Percentiles rank a stretch among this genome's conserved stretches.
phyloP scores from a whole-genome alignment of 2,888 invertebrate genomes.

The Petrolisthes cinctipes region DNA sequence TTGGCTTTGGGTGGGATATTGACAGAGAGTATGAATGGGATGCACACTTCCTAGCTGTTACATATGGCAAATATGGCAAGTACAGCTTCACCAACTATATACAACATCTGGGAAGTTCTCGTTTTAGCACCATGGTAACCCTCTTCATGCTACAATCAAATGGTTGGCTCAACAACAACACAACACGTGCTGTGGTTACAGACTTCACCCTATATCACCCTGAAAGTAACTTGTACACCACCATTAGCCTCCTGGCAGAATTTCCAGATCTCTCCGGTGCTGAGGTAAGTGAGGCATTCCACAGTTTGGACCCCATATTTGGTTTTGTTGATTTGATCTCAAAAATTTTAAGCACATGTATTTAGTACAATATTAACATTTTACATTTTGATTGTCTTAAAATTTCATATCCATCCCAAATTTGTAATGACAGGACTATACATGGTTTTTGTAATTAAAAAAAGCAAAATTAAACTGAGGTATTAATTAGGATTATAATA shows the following conservation, averaged over 20 bases:
- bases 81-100: constrained; percentile 56
- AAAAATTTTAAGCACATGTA: too few species aligned
- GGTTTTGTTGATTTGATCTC: too few species aligned
- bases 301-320: not conserved
- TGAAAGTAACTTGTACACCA: constrained; percentile 41
- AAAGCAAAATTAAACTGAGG: too few species aligned
- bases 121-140: constrained; percentile 7
- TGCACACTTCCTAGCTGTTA: constrained; percentile 58
- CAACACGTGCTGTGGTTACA: constrained; percentile 53
- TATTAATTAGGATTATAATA: too few species aligned
- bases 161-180: constrained; percentile 37
- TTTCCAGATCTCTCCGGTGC: constrained; percentile 58
- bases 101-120: constrained; percentile 23
- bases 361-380: too few species aligned
- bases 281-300: constrained; percentile 2
- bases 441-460: too few species aligned
- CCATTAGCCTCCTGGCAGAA: constrained; percentile 40
- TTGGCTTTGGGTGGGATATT: constrained; percentile 32
- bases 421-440: too few species aligned
- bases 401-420: too few species aligned
- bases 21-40: constrained; percentile 60
- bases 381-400: too few species aligned
- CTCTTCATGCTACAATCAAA: constrained; percentile 26
- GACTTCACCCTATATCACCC: constrained; percentile 59
- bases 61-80: constrained; percentile 41